Base-by-base conservation (phyloP, 2,888 invertebrate genomes). In the Synergus laeviventris region DNA sequence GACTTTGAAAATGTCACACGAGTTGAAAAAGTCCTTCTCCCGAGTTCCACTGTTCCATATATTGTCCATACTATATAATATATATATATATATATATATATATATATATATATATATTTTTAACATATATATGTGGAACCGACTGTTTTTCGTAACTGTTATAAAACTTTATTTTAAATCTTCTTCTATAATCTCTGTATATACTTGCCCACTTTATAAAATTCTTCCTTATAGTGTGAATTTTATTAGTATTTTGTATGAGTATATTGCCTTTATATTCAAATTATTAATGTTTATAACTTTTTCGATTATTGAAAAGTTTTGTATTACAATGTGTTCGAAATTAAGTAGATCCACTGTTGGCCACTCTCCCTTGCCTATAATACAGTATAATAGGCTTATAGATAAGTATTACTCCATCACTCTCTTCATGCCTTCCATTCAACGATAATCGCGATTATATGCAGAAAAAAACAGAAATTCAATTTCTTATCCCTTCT, bases 341-440 rank as follows among this genome's bases (percentile, higher is more conserved):
- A 54, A 54, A 18, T 54, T n/a, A 54, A 54, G n/a, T 54, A 18
- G 16, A 45, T 9, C 9, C 49, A 54, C 49, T 18, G 49, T 54
- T 54, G 49, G 16, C 49, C 49, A 54, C 9, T 54, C 49, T 54
- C 49, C 49, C 49, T 54, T 54, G 18, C 9, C 18, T 49, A 49
- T n/a, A 49, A 49, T 49, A 49, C 49, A 49, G 49, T 18, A 54
- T 54, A n/a, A 54, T n/a, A 54, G 49, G 7, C 9, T 54, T 54
- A 54, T n/a, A 54, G 49, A 54, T 54, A 54, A 54, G 49, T 54
- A 54, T 54, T 54, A n/a, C 49, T 54, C 49, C 49, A 54, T 54
- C 49, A 54, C 49, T 54, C 49, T n/a, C 18, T 16, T 54, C n/a
- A 54, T 54, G 49, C 9, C 18, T n/a, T 54, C n/a, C 49, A 18